A percentile compares a stretch with the other conserved stretches of the same genome.
Conservation (phyloP, 1,140 invertebrate genomes). For the Cydia pomonella region DNA sequence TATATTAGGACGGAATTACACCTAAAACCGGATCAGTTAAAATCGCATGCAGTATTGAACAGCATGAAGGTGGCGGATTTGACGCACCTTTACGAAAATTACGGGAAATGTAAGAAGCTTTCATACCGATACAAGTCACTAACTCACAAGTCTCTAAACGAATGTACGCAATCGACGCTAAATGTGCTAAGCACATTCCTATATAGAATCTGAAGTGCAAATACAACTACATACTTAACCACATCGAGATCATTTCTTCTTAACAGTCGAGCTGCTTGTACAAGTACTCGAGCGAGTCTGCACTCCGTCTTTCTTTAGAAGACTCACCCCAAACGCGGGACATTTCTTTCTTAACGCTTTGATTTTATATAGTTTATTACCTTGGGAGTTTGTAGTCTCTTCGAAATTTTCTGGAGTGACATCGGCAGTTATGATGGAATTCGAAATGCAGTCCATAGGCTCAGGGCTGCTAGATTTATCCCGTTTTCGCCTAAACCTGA, state of each 20-base stretch:
- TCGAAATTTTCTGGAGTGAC: conserved; percentile 70
- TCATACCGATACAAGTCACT: no score
- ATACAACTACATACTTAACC: conserved; percentile 38
- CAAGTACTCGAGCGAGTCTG: conserved; percentile 72
- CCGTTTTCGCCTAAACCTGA: conserved; percentile 71
- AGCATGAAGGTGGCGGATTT: no score
- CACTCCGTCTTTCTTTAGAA: conserved; percentile 72
- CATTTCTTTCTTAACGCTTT: conserved; percentile 76
- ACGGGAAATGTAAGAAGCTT: no score
- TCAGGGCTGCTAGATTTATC: conserved; percentile 75
- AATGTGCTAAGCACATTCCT: conserved; percentile 59
- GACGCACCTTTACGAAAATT: no score
- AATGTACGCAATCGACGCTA: conserved; percentile 50
- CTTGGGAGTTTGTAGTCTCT: conserved; percentile 75
- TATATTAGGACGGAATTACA: no score
- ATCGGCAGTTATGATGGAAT: conserved; percentile 67
- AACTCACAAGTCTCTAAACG: conserved; percentile 51
- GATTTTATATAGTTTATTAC: conserved; percentile 76
- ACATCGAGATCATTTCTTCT: conserved; percentile 74
- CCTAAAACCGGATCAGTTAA: no score
- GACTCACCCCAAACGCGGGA: conserved; percentile 66
- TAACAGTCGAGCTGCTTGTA: conserved; percentile 67
- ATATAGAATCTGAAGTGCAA: conserved; percentile 50
- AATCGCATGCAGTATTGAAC: no score
- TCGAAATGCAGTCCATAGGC: conserved; percentile 73